Evolutionary conservation across 2,888 invertebrate genomes (phyloP).

Genomic region (Acheta domesticus): DNA sequence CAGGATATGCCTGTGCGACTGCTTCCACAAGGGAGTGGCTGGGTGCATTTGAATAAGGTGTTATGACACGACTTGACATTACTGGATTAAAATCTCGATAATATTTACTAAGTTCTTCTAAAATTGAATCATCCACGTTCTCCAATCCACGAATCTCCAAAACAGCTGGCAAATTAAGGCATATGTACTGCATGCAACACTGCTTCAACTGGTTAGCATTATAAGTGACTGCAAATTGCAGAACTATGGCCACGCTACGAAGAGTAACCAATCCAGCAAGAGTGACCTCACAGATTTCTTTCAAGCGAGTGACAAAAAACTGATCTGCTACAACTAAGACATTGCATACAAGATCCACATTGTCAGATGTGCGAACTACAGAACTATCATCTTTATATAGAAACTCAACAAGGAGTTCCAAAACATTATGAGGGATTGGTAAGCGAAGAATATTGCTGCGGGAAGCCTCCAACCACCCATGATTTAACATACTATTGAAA

Average conservation of each 20-base stretch:
- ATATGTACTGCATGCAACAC: conserved; percentile 74
- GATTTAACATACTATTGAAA: conserved; percentile 78
- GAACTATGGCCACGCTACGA: conserved; percentile 71
- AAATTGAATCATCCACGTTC: conserved; percentile 56
- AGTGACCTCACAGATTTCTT: conserved; percentile 67
- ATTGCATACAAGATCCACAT: conserved; percentile 69
- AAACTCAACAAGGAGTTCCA: conserved; percentile 68
- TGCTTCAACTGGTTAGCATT: conserved; percentile 69
- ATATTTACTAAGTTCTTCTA: conserved; percentile 63
- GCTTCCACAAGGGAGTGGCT: conserved; percentile 52
- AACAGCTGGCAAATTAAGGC: conserved; percentile 67
- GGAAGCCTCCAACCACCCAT: conserved; percentile 65
- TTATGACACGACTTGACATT: conserved; percentile 63
- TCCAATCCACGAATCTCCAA: conserved; percentile 65
- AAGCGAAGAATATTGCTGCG: conserved; percentile 48
- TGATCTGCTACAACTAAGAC: conserved; percentile 78
- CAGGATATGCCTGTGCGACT: conserved; percentile 30
- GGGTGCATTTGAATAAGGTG: conserved; percentile 63
- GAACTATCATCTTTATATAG: conserved; percentile 69
- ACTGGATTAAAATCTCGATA: conserved; percentile 61
- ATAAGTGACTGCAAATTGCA: conserved; percentile 72
- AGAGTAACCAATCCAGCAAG: conserved; percentile 64
- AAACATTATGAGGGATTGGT: conserved; percentile 58
- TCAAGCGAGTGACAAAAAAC: conserved; percentile 66
- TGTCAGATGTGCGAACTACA: conserved; percentile 57